Evolutionary conservation across 2,888 invertebrate species (phyloP).

Genomic region (Standfussiana lucernea): DNA sequence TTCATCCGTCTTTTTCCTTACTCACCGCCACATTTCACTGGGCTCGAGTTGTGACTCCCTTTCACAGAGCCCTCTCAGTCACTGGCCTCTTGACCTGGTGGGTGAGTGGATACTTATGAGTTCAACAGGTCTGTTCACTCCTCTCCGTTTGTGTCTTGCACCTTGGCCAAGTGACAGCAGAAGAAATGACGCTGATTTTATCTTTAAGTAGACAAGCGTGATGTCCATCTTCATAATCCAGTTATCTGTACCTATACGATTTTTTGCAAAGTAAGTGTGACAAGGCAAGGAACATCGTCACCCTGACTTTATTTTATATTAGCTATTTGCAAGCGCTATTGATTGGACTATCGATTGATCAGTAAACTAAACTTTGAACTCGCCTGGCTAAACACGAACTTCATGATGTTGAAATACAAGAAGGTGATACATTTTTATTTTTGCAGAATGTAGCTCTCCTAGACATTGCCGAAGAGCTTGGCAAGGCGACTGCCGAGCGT

Average conservation of each 20-base stretch:
- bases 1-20: neutral
- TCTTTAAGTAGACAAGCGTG: neutral
- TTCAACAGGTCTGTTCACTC: neutral
- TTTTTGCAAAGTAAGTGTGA: slow-evolving; percentile 10
- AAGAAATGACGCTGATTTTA: neutral
- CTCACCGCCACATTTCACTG: neutral
- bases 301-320: neutral
- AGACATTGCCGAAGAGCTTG: slow-evolving; percentile 73
- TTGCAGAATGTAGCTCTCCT: slow-evolving; percentile 71
- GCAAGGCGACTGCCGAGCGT: slow-evolving; percentile 67
- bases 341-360: neutral
- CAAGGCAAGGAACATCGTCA: neutral
- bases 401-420: neutral
- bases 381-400: neutral
- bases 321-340: neutral
- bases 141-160: neutral
- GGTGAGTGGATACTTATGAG: neutral
- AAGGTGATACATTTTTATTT: neutral
- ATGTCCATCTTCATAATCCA: neutral
- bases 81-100: neutral
- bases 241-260: neutral
- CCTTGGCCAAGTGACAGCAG: neutral
- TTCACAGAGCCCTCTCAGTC: neutral
- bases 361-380: neutral
- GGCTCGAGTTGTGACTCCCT: neutral